A percentile compares a stretch with the other conserved stretches of the same genome.
These are phyloP conservation scores for Nettapus auritus DNA, from an alignment of 2,113 vertebrate genomes.

Conservation along the genomic window DNA sequence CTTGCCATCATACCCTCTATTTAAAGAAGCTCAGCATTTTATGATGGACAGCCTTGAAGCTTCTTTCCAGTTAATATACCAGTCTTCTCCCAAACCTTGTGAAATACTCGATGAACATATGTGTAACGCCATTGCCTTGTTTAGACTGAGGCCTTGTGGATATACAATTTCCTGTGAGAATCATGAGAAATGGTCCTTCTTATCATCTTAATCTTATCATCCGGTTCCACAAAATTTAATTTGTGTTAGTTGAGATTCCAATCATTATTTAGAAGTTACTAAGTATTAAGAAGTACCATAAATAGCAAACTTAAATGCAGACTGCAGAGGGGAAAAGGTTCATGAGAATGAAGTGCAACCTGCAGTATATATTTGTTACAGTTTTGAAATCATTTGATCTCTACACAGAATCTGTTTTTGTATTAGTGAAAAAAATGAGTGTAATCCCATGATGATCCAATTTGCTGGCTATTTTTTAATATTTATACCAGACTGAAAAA, in stretches of 20 bases:
- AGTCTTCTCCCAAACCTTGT: background rate
- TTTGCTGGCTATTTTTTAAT: background rate
- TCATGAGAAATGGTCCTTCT: background rate
- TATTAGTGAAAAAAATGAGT: background rate
- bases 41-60: background rate
- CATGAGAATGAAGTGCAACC: background rate
- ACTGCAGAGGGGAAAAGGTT: background rate
- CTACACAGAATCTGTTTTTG: background rate
- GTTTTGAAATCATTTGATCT: background rate
- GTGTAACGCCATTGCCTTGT: background rate
- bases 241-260: background rate
- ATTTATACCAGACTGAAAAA: background rate
- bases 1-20: background rate
- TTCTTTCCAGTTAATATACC: background rate
- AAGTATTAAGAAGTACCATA: background rate
- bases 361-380: background rate
- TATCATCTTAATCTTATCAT: background rate
- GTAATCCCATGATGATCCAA: background rate
- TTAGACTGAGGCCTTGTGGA: background rate
- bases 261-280: background rate
- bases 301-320: background rate
- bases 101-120: background rate
- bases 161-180: background rate
- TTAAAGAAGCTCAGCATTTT: background rate
- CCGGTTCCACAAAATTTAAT: background rate